phyloP scores from a whole-genome alignment of 2,113 vertebrate species.

The Spea bombifrons region DNA sequence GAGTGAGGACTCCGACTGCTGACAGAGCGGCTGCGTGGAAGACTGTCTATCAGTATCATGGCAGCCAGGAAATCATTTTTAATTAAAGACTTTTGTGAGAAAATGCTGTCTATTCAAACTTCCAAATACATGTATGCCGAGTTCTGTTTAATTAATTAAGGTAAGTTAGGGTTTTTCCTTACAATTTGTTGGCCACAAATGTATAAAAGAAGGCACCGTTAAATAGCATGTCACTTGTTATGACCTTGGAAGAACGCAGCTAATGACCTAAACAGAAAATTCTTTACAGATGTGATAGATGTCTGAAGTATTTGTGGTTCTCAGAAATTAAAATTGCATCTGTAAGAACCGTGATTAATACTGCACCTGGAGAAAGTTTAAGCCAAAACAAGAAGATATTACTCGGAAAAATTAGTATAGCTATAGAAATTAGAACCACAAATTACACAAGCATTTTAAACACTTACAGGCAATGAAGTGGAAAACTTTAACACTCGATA shows the following conservation, averaged over 20 bases:
- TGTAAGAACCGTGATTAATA: constrained; percentile 32
- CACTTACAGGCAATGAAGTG: constrained; percentile 14
- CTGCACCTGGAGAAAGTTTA: constrained; percentile 22
- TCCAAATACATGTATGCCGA: too few species aligned
- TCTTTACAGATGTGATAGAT: constrained; percentile 10
- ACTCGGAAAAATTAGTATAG: neutral
- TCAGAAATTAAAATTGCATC: constrained; percentile 8
- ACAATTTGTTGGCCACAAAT: too few species aligned
- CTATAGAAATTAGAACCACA: neutral
- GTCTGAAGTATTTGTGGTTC: constrained; percentile 5
- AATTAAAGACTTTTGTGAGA: too few species aligned
- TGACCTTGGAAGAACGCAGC: neutral
- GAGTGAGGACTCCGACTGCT: too few species aligned
- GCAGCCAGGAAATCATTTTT: too few species aligned
- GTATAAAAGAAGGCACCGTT: too few species aligned
- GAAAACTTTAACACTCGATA: constrained; percentile 1
- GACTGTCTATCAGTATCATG: too few species aligned
- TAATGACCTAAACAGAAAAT: constrained; percentile 16
- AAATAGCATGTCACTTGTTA: neutral
- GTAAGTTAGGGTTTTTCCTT: too few species aligned
- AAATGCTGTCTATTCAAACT: too few species aligned
- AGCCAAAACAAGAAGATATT: neutral
- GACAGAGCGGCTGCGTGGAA: too few species aligned
- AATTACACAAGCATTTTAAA: neutral
- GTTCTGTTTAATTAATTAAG: too few species aligned